A percentile compares a stretch with the other conserved stretches of the same genome.
These are phyloP conservation scores for Teleiodes luculella DNA, from an alignment of 2,888 invertebrate species.

Conservation along the genomic window DNA sequence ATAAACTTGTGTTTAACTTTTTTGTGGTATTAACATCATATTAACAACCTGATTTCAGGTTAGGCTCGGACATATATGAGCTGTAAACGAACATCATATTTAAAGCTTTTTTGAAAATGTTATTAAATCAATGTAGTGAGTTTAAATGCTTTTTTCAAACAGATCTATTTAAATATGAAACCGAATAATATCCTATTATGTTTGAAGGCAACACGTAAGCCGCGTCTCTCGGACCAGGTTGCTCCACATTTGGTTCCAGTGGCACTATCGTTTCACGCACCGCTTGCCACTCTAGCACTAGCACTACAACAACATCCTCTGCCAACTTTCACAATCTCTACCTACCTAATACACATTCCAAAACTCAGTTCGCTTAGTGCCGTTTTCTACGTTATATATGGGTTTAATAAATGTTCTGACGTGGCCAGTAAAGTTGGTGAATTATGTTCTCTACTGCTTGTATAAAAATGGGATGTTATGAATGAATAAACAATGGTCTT, in stretches of 20 bases:
- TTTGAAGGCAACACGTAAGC: conserved; percentile 30
- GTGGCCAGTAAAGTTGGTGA: conserved; percentile 8
- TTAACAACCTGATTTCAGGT: no score
- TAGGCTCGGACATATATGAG: no score
- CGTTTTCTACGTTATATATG: conserved; percentile 7
- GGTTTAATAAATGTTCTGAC: conserved; percentile 13
- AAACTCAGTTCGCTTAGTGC: conserved; percentile 6
- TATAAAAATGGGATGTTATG: conserved; percentile 8
- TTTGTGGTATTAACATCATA: no score
- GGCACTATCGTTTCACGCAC: conserved; percentile 62
- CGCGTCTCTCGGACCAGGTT: conserved; percentile 56
- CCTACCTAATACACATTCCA: conserved; percentile 4
- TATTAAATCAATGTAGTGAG: no score
- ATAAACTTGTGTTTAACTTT: no score
- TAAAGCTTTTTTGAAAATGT: no score
- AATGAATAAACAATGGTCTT: conserved; percentile 9
- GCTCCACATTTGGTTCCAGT: conserved; percentile 51
- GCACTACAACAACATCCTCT: conserved; percentile 37
- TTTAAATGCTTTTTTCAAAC: no score
- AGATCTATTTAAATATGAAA: no score
- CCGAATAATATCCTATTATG: background rate
- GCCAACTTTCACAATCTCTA: conserved; percentile 24
- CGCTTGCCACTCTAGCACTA: conserved; percentile 49
- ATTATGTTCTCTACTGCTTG: conserved; percentile 5
- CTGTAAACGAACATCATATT: no score